phyloP scores from a whole-genome alignment of 64 coral and sea anemone genomes.

The Hydrozoanthus tunicans region DNA sequence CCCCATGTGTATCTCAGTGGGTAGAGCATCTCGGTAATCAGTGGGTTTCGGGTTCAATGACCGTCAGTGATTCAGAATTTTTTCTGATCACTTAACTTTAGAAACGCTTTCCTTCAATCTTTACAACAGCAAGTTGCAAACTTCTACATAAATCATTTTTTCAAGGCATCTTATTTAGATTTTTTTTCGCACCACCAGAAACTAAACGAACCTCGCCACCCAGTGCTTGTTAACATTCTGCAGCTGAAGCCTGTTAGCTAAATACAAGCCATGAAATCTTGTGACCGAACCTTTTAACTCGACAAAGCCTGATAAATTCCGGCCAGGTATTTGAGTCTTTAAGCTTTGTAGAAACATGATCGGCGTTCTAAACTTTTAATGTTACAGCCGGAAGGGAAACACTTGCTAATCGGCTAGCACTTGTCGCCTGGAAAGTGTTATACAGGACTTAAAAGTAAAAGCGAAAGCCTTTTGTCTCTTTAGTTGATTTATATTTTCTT shows the following conservation, averaged over 20 bases:
- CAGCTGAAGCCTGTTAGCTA: not conserved
- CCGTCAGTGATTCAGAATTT: too few species aligned
- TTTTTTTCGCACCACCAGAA: too few species aligned
- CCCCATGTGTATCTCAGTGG: too few species aligned
- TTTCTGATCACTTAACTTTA: too few species aligned
- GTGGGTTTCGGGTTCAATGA: too few species aligned
- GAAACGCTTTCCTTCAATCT: too few species aligned
- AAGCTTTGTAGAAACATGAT: not conserved
- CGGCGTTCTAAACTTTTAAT: not conserved
- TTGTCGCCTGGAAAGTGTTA: slow-evolving; percentile 19
- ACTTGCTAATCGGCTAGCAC: not conserved
- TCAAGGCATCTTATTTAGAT: too few species aligned
- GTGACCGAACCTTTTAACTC: not conserved
- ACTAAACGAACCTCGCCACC: too few species aligned
- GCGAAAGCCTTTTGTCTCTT: not conserved
- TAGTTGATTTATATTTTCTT: slow-evolving; percentile 18
- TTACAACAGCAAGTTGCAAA: too few species aligned
- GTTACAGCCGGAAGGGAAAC: slow-evolving; percentile 5
- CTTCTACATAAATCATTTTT: too few species aligned
- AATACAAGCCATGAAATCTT: not conserved
- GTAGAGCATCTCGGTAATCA: too few species aligned
- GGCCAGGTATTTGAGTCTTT: not conserved
- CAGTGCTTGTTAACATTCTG: not conserved
- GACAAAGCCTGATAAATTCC: not conserved
- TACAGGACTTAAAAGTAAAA: too few species aligned